phyloP scores from a whole-genome alignment of 2,888 invertebrate genomes.

The Macaria liturata region DNA sequence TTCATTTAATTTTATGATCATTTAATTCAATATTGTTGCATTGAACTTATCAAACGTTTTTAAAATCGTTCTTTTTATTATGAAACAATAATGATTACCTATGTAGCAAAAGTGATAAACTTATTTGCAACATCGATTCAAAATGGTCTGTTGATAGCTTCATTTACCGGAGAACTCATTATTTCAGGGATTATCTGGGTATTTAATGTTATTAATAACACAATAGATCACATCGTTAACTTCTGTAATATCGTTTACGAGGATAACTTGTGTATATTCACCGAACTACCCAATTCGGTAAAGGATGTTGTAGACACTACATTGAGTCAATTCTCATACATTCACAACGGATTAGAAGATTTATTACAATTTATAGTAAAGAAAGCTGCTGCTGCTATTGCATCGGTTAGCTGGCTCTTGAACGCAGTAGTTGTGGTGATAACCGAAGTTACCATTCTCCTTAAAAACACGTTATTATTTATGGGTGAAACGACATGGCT shows the following conservation, averaged over 20 bases:
- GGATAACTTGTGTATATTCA: slow-evolving; percentile 66
- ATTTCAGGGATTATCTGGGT: slow-evolving; percentile 53
- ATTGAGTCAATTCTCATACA: slow-evolving; percentile 26
- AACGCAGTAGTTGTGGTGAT: slow-evolving; percentile 46
- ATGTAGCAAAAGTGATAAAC: slow-evolving; percentile 63
- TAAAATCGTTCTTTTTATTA: neutral
- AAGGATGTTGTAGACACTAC: slow-evolving; percentile 37
- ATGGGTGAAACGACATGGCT: slow-evolving; percentile 69
- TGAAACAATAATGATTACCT: slow-evolving; percentile 57
- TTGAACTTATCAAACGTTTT: too few species aligned
- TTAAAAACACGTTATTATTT: slow-evolving; percentile 59
- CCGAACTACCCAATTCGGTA: slow-evolving; percentile 62
- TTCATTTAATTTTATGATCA: too few species aligned
- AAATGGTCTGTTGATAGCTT: slow-evolving; percentile 55
- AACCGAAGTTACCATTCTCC: slow-evolving; percentile 52
- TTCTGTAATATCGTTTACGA: slow-evolving; percentile 74
- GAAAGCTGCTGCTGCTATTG: slow-evolving; percentile 41
- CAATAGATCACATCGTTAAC: slow-evolving; percentile 44
- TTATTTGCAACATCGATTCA: slow-evolving; percentile 56
- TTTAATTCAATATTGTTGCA: too few species aligned
- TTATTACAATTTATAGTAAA: slow-evolving; percentile 40
- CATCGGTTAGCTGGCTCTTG: slow-evolving; percentile 45
- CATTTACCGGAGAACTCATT: slow-evolving; percentile 66
- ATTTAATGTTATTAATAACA: slow-evolving; percentile 42
- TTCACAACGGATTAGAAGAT: slow-evolving; percentile 45